Conservation (phyloP, 1,140 invertebrate genomes). For the Episyrphus balteatus region DNA sequence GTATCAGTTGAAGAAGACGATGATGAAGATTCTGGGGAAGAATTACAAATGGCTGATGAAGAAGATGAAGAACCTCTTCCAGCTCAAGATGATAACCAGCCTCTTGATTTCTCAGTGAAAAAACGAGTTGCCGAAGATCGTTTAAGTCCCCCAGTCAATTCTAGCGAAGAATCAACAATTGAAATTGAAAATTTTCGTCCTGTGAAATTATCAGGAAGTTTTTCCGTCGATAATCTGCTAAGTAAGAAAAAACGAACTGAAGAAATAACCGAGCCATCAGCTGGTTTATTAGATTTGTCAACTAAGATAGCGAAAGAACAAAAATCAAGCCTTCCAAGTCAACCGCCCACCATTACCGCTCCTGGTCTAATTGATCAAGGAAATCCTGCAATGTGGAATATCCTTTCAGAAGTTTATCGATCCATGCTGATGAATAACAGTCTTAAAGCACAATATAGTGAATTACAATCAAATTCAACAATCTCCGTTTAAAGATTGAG, state of each 20-base stretch:
- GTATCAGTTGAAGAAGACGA: slow-evolving; percentile 4
- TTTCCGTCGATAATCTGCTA: slow-evolving; percentile 27
- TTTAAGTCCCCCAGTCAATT: slow-evolving; percentile 4
- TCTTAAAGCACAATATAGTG: slow-evolving; percentile 15
- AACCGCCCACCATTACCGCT: slow-evolving; percentile 1
- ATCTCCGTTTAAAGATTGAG: slow-evolving; percentile 22
- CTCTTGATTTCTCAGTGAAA: slow-evolving; percentile 29
- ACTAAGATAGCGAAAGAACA: no score
- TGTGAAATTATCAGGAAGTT: slow-evolving; percentile 9
- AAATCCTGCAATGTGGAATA: slow-evolving; percentile 20
- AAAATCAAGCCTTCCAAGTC: slow-evolving; percentile 1
- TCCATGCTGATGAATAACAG: slow-evolving; percentile 24
- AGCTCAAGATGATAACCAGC: slow-evolving; percentile 15
- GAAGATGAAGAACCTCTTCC: background rate
- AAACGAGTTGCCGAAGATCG: slow-evolving; percentile 13
- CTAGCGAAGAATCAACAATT: background rate
- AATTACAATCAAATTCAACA: slow-evolving; percentile 23
- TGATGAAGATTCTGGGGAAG: background rate
- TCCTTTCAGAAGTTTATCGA: slow-evolving; percentile 31
- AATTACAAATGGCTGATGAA: background rate
- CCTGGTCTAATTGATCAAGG: slow-evolving; percentile 1
- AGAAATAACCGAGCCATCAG: slow-evolving; percentile 8
- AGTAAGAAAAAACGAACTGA: slow-evolving; percentile 22
- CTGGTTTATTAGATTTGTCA: background rate
- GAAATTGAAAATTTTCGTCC: background rate